Evolutionary conservation across 2,797 vertebrate genomes (phyloP).

Genomic region (Tokudaia muenninki): DNA sequence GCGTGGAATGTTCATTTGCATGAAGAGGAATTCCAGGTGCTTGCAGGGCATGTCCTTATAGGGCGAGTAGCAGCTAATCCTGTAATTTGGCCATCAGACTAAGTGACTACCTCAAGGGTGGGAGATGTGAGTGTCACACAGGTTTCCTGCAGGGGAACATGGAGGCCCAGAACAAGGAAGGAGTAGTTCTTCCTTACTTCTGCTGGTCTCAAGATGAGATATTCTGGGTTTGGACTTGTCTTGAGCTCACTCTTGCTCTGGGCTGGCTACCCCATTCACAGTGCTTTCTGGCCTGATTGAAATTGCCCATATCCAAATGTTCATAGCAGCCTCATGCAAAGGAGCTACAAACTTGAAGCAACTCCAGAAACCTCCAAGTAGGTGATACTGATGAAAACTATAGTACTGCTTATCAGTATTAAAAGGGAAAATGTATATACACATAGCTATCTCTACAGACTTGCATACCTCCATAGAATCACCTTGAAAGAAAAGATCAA

Average conservation of each 20-base stretch:
- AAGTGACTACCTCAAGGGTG: neutral
- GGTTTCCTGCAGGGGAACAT: neutral
- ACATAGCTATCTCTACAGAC: neutral
- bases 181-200: neutral
- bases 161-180: neutral
- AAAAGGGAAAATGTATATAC: neutral
- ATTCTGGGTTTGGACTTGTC: neutral
- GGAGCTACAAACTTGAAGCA: neutral
- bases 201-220: neutral
- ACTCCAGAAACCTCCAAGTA: neutral
- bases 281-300: neutral
- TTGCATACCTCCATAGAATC: neutral
- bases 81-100: neutral
- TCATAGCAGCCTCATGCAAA: neutral
- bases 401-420: rapidly evolving
- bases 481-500: neutral
- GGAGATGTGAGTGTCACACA: neutral
- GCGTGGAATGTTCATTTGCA: neutral
- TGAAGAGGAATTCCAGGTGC: neutral
- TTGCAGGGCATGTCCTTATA: too few relatives aligned
- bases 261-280: neutral
- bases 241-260: neutral
- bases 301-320: neutral
- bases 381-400: neutral
- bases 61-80: too few relatives aligned